These are phyloP conservation scores for Omphaloscelis lunosa DNA, from an alignment of 2,888 invertebrate species.

Conservation along the genomic window DNA sequence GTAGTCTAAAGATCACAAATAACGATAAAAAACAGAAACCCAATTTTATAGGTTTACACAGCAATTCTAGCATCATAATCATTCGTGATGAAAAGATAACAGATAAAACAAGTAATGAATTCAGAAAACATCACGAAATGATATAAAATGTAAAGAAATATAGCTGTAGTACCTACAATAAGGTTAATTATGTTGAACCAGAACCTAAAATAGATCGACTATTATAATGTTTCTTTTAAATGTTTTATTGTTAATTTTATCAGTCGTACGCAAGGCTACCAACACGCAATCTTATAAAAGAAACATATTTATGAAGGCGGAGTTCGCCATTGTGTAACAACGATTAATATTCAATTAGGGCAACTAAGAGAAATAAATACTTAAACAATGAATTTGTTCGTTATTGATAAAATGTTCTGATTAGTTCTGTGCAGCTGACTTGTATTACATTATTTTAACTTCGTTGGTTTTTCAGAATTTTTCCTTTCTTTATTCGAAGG, in stretches of 20 bases:
- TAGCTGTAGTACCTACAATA: conserved; percentile 2
- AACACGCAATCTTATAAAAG: conserved; percentile 58
- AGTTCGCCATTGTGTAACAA: conserved; percentile 48
- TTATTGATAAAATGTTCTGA: conserved; percentile 23
- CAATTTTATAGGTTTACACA: conserved; percentile 12
- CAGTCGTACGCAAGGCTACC: conserved; percentile 36
- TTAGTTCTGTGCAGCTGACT: conserved; percentile 15
- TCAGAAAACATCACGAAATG: conserved; percentile 32
- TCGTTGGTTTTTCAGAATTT: background rate
- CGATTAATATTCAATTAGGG: conserved; percentile 56
- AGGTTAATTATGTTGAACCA: conserved; percentile 36
- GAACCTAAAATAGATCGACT: conserved; percentile 47
- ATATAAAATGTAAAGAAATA: conserved; percentile 38
- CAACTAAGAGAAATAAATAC: conserved; percentile 46
- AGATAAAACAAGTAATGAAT: conserved; percentile 23
- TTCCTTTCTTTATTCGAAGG: too few relatives aligned
- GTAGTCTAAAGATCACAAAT: background rate
- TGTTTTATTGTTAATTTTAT: conserved; percentile 59
- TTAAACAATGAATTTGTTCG: conserved; percentile 26
- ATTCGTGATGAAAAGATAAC: conserved; percentile 9
- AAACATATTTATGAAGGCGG: conserved; percentile 56
- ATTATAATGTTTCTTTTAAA: conserved; percentile 50
- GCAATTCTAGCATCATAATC: conserved; percentile 9
- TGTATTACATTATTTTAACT: background rate
- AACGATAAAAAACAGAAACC: background rate